phyloP scores from a whole-genome alignment of 1,140 invertebrate species.

The Diorhabda sublineata region DNA sequence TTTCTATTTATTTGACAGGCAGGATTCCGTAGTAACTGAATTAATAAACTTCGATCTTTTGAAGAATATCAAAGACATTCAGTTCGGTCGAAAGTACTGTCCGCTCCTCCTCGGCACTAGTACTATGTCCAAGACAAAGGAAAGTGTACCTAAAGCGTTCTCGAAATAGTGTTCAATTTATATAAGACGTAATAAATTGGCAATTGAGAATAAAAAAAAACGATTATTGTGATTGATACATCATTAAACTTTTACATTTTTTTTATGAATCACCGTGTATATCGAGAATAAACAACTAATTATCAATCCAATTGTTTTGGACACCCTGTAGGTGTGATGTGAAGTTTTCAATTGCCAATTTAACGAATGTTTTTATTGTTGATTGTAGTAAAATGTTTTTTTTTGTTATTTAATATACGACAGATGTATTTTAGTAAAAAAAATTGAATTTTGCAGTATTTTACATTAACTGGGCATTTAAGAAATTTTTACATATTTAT shows the following conservation, averaged over 20 bases:
- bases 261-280: not conserved
- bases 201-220: not conserved
- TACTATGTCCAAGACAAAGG: constrained; percentile 71
- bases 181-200: not conserved
- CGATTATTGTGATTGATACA: not conserved
- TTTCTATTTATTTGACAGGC: constrained; percentile 50
- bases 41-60: constrained; percentile 92
- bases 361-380: not conserved
- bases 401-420: not conserved
- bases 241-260: not conserved
- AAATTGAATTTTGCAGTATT: constrained; percentile 13
- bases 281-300: not conserved
- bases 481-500: constrained; percentile 5
- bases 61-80: constrained; percentile 68
- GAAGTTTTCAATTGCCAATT: not conserved
- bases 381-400: not conserved
- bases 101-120: constrained; percentile 71
- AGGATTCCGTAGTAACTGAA: constrained; percentile 87
- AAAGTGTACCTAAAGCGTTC: constrained; percentile 71
- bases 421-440: not conserved
- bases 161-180: constrained; percentile 49
- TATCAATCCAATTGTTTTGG: not conserved
- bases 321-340: not conserved
- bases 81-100: constrained; percentile 66
- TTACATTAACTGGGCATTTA: constrained; percentile 11